phyloP scores from a whole-genome alignment of 2,888 invertebrate species.

The Autographa gamma region DNA sequence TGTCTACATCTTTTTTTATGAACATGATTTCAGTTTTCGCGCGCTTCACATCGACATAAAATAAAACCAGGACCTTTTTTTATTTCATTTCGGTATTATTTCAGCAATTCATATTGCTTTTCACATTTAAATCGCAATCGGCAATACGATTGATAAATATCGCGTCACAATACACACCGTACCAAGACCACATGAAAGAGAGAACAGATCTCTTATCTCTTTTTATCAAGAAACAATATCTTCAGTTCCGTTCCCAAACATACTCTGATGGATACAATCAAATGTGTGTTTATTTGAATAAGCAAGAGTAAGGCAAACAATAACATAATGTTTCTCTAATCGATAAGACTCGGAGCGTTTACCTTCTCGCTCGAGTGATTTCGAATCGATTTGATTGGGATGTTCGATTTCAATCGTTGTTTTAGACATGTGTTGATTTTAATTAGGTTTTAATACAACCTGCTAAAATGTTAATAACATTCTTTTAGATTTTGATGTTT shows the following conservation, averaged over 20 bases:
- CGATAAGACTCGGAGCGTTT: constrained; percentile 3
- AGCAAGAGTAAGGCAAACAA: constrained; percentile 5
- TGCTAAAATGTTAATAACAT: not conserved
- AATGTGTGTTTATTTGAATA: constrained; percentile 9
- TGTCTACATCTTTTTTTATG: no score
- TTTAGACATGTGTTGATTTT: not conserved
- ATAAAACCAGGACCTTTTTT: not conserved
- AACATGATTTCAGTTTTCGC: not conserved
- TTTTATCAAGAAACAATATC: constrained; percentile 2
- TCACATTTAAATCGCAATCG: not conserved
- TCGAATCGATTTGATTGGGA: not conserved
- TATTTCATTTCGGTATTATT: not conserved
- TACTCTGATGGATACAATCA: constrained; percentile 8
- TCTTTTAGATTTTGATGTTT: not conserved
- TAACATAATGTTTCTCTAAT: not conserved
- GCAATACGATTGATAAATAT: not conserved
- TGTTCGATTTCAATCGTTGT: not conserved
- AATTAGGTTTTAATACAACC: not conserved
- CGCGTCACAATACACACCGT: not conserved
- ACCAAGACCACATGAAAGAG: not conserved
- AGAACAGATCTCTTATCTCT: not conserved
- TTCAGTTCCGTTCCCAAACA: not conserved
- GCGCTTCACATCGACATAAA: not conserved
- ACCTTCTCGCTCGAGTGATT: not conserved
- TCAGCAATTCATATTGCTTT: not conserved